Base-by-base conservation (phyloP, 1,140 invertebrate genomes). In the Matsumurasca onukii region DNA sequence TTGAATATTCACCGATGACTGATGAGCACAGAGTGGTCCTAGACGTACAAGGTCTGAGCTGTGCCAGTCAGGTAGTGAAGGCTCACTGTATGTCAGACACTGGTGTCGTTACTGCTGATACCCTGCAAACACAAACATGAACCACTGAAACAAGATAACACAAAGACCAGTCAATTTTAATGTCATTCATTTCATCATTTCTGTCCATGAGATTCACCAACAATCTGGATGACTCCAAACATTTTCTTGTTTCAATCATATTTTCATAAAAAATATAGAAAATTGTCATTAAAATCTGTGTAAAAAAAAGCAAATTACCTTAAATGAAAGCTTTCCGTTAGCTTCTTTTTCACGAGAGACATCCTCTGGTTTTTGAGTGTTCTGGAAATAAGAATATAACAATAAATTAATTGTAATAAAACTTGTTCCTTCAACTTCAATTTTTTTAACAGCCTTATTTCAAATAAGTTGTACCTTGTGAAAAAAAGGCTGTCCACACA, bases 261-360 rank as follows among this genome's bases (percentile, higher is more conserved):
- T n/a, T n/a, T n/a, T n/a, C n/a, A n/a, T n/a, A 45, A 12, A 45
- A 45, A 45, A 45, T 45, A 9, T 45, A 17, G 9, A 45, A 45
- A 45, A 45, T 45, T 12, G 34, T 45, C 34, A 45, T 45, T 45
- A 12, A 45, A 45, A 17, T 17, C 17, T 39, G 34, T 39, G 17
- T 17, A 39, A 39, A 39, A 39, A 9, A 9, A 17, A 39, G 17
- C 5, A 39, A 9, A 17, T 59, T 24, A 59, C 55, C 55, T 27
- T 25, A 12, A 5, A 2, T 27, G 5, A 22, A 27, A 59, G 9
- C 9, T 27, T 59, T 13, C 55, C 55, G n/a, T 59, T 59, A 9
- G 55, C 55, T 59, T 59, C 55, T 5, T 24, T 24, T n/a, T 59
- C 55, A 59, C 22, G 55, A 59, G 22, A 59, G 55, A 24, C 55